Conservation (phyloP, 1,140 invertebrate genomes). For the Procambarus clarkii region DNA sequence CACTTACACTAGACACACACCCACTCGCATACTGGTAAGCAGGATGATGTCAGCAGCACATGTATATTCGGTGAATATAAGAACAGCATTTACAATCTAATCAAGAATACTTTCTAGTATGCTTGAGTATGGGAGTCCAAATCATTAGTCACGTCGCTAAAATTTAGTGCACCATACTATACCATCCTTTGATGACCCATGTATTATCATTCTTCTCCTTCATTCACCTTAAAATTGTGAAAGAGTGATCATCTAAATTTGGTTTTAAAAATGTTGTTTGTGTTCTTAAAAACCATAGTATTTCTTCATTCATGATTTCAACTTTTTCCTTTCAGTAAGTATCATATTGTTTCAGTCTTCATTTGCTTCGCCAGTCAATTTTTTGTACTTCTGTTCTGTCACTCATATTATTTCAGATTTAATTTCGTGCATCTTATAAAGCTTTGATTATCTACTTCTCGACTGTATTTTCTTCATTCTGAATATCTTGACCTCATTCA, state of each 20-base stretch:
- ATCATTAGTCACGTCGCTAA: neutral
- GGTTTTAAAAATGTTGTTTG: neutral
- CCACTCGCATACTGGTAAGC: too few relatives aligned
- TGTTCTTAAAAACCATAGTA: neutral
- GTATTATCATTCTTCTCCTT: neutral
- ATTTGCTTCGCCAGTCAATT: neutral
- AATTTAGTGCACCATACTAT: constrained; percentile 7
- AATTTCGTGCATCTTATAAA: neutral
- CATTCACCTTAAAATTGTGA: too few relatives aligned
- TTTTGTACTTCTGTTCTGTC: neutral
- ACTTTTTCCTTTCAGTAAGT: neutral
- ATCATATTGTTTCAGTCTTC: neutral
- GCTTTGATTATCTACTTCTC: neutral
- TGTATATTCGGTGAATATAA: too few relatives aligned
- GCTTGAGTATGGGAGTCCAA: neutral
- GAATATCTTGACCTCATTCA: constrained; percentile 48
- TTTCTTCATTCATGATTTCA: neutral
- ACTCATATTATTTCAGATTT: neutral
- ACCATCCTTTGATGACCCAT: neutral
- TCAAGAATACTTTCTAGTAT: too few relatives aligned
- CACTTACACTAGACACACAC: too few relatives aligned
- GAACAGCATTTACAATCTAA: too few relatives aligned
- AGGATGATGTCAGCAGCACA: too few relatives aligned
- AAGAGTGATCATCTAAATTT: too few relatives aligned
- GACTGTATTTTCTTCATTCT: neutral